These are phyloP conservation scores for Genyomyrus donnyi DNA, from an alignment of 2,113 vertebrate genomes.

Conservation along the genomic window DNA sequence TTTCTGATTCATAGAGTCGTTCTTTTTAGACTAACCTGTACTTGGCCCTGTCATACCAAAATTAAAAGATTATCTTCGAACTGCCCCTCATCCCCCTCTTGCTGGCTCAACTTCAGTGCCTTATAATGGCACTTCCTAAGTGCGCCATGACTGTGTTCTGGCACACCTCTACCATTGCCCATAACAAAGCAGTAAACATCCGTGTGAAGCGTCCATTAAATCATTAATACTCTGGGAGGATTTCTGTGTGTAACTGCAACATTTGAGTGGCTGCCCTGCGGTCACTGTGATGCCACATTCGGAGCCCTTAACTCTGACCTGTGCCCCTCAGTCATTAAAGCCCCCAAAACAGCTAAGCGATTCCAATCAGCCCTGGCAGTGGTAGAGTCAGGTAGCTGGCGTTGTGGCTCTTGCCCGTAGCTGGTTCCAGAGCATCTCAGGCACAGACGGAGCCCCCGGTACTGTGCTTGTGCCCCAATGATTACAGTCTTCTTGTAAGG, in stretches of 20 bases:
- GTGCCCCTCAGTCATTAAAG: constrained; percentile 22
- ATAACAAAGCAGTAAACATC: neutral
- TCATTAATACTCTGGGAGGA: neutral
- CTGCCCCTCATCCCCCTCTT: neutral
- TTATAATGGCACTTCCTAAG: neutral
- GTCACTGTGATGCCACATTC: neutral
- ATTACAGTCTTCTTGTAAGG: neutral
- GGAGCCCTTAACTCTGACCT: constrained; percentile 21
- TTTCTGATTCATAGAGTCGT: constrained; percentile 33
- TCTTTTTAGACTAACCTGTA: constrained; percentile 16
- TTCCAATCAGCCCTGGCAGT: constrained; percentile 38
- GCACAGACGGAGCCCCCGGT: neutral
- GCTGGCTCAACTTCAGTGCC: neutral
- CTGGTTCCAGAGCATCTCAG: constrained; percentile 6
- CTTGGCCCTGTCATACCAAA: constrained; percentile 30
- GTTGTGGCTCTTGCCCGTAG: constrained; percentile 39
- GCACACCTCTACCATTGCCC: neutral
- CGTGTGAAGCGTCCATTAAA: neutral
- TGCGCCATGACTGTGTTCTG: neutral
- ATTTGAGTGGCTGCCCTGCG: neutral
- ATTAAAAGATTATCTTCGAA: constrained; percentile 24
- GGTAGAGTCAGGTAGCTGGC: constrained; percentile 33
- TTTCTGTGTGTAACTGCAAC: neutral
- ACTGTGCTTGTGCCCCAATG: neutral
- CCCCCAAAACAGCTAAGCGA: constrained; percentile 38